Conservation (phyloP, 2,888 invertebrate genomes). For the Ctena decussata region DNA sequence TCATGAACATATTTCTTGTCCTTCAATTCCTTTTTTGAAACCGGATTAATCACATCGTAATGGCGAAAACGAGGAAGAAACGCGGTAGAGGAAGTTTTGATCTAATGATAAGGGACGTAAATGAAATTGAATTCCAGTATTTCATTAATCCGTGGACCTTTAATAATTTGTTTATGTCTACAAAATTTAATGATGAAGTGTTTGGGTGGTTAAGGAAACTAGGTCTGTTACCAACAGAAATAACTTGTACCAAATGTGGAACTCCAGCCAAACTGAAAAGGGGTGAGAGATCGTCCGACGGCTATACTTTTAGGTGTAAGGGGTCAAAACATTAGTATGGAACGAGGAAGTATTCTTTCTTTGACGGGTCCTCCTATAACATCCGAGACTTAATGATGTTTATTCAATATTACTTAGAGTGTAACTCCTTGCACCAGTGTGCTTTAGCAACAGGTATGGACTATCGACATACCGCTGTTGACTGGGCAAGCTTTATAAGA, state of each 20-base stretch:
- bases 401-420: slow-evolving; percentile 13
- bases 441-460: slow-evolving; percentile 16
- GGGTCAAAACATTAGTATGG: slow-evolving; percentile 9
- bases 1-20: not conserved
- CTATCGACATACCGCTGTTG: slow-evolving; percentile 23
- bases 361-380: slow-evolving; percentile 21
- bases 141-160: slow-evolving; percentile 24
- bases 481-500: slow-evolving; percentile 21
- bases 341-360: slow-evolving; percentile 30
- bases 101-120: not conserved
- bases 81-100: not conserved
- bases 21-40: not conserved
- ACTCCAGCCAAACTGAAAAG: not conserved
- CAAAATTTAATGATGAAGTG: not conserved
- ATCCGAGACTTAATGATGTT: slow-evolving; percentile 30
- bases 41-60: not conserved
- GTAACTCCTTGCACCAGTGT: slow-evolving; percentile 17
- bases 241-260: not conserved
- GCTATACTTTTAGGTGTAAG: not conserved
- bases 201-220: not conserved
- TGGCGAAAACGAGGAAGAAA: not conserved
- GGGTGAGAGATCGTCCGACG: not conserved
- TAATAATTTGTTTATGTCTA: not conserved
- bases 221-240: not conserved
- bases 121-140: not conserved